Evolutionary conservation across 2,113 vertebrate species (phyloP).

Genomic region (Hymenochirus boettgeri): DNA sequence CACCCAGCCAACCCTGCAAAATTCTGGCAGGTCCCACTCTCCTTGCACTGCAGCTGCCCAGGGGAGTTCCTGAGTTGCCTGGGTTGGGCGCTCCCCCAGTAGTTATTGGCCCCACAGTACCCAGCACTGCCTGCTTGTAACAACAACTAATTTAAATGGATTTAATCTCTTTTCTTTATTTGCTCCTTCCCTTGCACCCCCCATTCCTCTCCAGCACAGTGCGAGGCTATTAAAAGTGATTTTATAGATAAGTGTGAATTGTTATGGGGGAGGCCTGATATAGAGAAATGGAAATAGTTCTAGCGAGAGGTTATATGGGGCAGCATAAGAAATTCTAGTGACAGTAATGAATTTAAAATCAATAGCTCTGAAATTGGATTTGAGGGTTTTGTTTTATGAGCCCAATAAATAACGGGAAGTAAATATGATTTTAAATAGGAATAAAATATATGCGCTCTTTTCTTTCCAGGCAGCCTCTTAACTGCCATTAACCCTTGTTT

Average conservation of each 20-base stretch:
- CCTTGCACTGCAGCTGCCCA: too few species aligned
- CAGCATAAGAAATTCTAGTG: constrained; percentile 22
- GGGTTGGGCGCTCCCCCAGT: too few species aligned
- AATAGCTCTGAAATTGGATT: constrained; percentile 37
- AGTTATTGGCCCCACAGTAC: too few species aligned
- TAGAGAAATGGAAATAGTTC: neutral
- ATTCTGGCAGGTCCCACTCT: too few species aligned
- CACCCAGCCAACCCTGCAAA: too few species aligned
- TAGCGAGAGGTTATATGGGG: constrained; percentile 24
- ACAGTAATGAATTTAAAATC: constrained; percentile 38
- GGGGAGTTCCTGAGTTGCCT: too few species aligned
- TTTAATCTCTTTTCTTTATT: too few species aligned
- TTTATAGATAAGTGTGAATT: neutral
- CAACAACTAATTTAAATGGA: too few species aligned
- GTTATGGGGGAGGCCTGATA: constrained; percentile 4
- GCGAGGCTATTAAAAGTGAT: constrained; percentile 2
- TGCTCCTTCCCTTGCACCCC: too few species aligned
- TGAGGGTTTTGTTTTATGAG: constrained; percentile 34
- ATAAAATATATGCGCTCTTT: constrained; percentile 34
- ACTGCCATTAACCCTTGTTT: constrained; percentile 1
- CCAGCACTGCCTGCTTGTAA: too few species aligned
- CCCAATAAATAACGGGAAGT: constrained; percentile 30
- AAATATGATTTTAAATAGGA: constrained; percentile 27
- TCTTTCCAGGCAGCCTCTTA: neutral
- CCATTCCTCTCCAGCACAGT: neutral